phyloP scores from a whole-genome alignment of 1,140 invertebrate species.

The Thalassaphorura encarpata region DNA sequence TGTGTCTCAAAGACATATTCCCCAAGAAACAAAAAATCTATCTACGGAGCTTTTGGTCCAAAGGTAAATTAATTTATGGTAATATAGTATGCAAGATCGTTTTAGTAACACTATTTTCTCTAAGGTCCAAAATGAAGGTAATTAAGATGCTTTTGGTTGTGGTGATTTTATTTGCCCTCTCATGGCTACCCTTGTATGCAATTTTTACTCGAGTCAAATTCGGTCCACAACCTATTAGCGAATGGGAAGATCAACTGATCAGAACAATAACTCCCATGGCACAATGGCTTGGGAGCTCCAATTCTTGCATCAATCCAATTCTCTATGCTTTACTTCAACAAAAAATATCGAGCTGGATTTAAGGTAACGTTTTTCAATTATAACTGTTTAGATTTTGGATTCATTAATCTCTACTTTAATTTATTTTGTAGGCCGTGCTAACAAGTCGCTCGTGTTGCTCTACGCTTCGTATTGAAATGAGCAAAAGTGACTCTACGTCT shows the following conservation, averaged over 20 bases:
- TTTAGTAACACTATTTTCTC: constrained; percentile 11
- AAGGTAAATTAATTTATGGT: constrained; percentile 17
- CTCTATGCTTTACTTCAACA: constrained; percentile 32
- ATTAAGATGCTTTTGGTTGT: constrained; percentile 51
- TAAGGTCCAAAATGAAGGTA: constrained; percentile 41
- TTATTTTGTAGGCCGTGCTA: constrained; percentile 22
- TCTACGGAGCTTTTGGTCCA: constrained; percentile 31
- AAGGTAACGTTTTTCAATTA: constrained; percentile 21
- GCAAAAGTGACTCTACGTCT: constrained; percentile 25
- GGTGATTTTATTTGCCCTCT: constrained; percentile 47
- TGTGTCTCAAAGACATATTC: constrained; percentile 35
- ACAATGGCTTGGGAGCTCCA: constrained; percentile 48
- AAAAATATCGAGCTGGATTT: constrained; percentile 30
- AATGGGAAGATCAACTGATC: constrained; percentile 34
- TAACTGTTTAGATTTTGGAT: neutral
- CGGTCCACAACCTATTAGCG: constrained; percentile 21
- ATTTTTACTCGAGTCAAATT: constrained; percentile 39
- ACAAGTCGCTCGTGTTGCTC: constrained; percentile 31
- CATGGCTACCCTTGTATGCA: constrained; percentile 50
- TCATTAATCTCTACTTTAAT: neutral
- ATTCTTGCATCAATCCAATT: constrained; percentile 34
- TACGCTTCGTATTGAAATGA: constrained; percentile 25
- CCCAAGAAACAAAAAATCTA: constrained; percentile 34
- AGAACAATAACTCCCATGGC: constrained; percentile 43
- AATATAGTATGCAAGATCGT: neutral